Percentiles rank a stretch among this genome's conserved stretches.
Evolutionary conservation across 2,113 vertebrate species (phyloP).

Genomic region (Uria aalge): DNA sequence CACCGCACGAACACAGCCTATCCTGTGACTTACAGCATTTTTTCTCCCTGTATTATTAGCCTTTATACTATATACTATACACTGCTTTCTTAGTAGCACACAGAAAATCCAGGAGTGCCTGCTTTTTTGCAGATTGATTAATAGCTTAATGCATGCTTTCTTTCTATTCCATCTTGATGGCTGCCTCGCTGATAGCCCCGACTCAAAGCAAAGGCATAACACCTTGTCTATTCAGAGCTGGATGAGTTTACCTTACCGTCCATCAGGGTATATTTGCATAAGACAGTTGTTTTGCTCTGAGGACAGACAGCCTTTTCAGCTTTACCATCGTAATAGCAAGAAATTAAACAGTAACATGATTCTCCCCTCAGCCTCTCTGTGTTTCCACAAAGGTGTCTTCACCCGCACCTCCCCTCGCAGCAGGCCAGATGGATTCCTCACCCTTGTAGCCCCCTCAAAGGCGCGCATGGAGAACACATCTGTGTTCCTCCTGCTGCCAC

Average conservation of each 20-base stretch:
- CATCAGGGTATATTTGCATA: too few relatives aligned
- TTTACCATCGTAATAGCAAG: not conserved
- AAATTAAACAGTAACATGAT: accelerated
- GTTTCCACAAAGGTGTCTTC: not conserved
- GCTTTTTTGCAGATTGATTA: not conserved
- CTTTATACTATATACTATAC: too few relatives aligned
- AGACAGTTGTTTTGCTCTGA: not conserved
- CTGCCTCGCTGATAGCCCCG: not conserved
- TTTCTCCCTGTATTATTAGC: not conserved
- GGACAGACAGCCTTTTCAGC: not conserved
- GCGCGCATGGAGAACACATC: accelerated
- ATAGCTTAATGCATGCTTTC: not conserved
- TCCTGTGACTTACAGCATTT: not conserved
- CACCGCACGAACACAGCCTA: not conserved
- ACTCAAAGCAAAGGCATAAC: not conserved
- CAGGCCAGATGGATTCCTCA: not conserved
- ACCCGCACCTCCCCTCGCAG: not conserved
- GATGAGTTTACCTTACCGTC: not conserved
- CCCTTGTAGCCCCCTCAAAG: accelerated
- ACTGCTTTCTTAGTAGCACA: not conserved
- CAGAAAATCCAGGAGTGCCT: not conserved
- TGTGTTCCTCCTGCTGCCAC: not conserved
- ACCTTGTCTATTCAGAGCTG: not conserved
- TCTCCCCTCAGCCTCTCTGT: not conserved
- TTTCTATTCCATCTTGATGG: not conserved